A percentile compares a stretch with the other conserved stretches of the same genome.
These are phyloP conservation scores for Diplogasteroides magnus DNA, from an alignment of 1,140 invertebrate genomes.

Conservation along the genomic window DNA sequence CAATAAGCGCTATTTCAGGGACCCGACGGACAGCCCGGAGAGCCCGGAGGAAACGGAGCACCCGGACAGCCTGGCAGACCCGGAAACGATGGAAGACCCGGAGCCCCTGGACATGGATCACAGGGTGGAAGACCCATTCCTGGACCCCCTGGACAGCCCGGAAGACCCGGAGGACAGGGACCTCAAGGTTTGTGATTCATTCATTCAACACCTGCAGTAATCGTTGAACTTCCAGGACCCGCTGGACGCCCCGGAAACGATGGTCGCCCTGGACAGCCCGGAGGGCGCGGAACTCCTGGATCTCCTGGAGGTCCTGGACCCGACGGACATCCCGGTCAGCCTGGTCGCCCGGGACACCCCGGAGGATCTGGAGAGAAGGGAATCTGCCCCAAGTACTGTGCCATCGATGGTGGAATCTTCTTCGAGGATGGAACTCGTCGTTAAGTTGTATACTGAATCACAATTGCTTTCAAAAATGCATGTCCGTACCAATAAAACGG, in stretches of 20 bases:
- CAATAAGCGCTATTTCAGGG: too few species aligned
- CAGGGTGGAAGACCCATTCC: conserved; percentile 3
- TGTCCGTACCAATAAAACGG: too few species aligned
- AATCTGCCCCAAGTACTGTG: conserved; percentile 32
- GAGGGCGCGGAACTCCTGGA: conserved; percentile 13
- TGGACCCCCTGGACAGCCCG: conserved; percentile 16
- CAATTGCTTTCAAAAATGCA: too few species aligned
- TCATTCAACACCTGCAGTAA: too few species aligned
- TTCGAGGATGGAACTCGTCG: conserved; percentile 27
- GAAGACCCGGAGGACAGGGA: conserved; percentile 11
- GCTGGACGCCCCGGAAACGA: conserved; percentile 5
- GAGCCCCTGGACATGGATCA: conserved; percentile 10
- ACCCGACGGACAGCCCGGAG: not conserved
- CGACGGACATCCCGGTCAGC: conserved; percentile 18
- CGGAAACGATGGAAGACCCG: conserved; percentile 19
- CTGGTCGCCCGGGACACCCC: conserved; percentile 11
- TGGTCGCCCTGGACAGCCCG: conserved; percentile 15
- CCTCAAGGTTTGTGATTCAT: too few species aligned
- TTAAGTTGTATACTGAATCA: conserved; percentile 2
- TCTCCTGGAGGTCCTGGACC: conserved; percentile 6
- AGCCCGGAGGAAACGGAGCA: not conserved
- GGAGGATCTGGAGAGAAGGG: conserved; percentile 25
- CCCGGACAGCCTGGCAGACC: not conserved
- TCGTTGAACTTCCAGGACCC: too few species aligned
- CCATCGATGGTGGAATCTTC: conserved; percentile 31